A percentile compares a stretch with the other conserved stretches of the same genome.
These are phyloP conservation scores for Caenorhabditis sp. DNA, from an alignment of 2,888 invertebrate species.

Conservation along the genomic window DNA sequence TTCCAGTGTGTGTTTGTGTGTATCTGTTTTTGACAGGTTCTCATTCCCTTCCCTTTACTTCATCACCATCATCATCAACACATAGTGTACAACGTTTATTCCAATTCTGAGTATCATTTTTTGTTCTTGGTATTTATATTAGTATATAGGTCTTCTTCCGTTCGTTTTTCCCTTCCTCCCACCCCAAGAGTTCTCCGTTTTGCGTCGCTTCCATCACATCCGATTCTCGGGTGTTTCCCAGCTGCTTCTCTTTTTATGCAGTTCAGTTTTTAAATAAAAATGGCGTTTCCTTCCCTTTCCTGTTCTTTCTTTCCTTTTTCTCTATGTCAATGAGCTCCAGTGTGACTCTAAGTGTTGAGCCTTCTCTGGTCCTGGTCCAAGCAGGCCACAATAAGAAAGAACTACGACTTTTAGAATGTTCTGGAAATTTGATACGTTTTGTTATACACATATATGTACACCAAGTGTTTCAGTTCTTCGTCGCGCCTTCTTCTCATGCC, in stretches of 20 bases:
- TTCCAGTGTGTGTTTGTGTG: no score
- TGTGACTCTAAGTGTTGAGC: no score
- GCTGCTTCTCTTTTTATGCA: constrained; percentile 48
- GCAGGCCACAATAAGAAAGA: no score
- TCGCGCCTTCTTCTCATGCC: constrained; percentile 46
- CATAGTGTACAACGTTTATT: not conserved
- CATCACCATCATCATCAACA: not conserved
- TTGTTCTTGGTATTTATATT: constrained; percentile 17
- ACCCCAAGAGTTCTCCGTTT: not conserved
- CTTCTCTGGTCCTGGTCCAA: no score
- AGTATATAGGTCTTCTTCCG: not conserved
- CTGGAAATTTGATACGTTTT: constrained; percentile 55
- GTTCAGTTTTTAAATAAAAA: constrained; percentile 49
- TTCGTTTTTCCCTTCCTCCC: not conserved
- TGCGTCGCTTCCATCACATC: constrained; percentile 43
- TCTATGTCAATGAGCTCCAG: no score
- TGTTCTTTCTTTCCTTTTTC: no score
- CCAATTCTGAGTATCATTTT: constrained; percentile 12
- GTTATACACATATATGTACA: constrained; percentile 26
- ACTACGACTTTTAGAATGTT: no score
- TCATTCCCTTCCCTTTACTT: constrained; percentile 5
- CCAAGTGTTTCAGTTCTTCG: constrained; percentile 46
- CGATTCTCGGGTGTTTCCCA: constrained; percentile 27
- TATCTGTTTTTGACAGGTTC: constrained; percentile 38
- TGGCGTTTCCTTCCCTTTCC: no score